phyloP scores from a whole-genome alignment of 1,140 invertebrate genomes.

The Hesperophylax magnus region DNA sequence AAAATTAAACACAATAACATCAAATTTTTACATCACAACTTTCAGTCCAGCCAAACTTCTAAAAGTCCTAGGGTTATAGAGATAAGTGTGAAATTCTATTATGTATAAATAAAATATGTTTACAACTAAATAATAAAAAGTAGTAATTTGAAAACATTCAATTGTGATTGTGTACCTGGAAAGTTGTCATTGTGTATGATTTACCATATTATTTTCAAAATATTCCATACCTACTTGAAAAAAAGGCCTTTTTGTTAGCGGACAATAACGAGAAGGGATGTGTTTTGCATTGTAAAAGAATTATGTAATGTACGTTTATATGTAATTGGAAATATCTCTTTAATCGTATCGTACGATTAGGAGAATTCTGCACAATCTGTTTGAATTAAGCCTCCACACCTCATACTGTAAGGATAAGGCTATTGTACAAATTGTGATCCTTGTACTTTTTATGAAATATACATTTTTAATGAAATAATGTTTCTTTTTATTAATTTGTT shows the following conservation, averaged over 20 bases:
- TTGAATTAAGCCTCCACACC: slow-evolving; percentile 1
- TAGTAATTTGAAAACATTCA: too few relatives aligned
- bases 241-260: background rate
- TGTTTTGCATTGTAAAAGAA: background rate
- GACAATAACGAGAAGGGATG: slow-evolving; percentile 22
- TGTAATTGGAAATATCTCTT: too few relatives aligned
- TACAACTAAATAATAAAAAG: too few relatives aligned
- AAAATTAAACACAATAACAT: too few relatives aligned
- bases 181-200: slow-evolving; percentile 1
- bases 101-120: too few relatives aligned
- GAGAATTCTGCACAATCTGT: slow-evolving; percentile 1
- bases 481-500: slow-evolving; percentile 6
- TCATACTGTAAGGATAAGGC: background rate
- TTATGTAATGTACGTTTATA: background rate
- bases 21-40: too few relatives aligned
- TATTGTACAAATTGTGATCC: slow-evolving; percentile 50
- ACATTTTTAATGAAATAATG: slow-evolving; percentile 33
- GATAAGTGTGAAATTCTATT: too few relatives aligned
- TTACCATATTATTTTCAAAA: slow-evolving; percentile 4
- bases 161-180: slow-evolving; percentile 25
- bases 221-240: background rate
- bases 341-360: background rate
- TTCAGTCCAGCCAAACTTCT: too few relatives aligned
- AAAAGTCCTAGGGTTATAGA: too few relatives aligned
- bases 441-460: slow-evolving; percentile 48